Evolutionary conservation across 2,888 invertebrate species (phyloP), one percentile per base, ranked within the genome.

Genomic region (Suillia variegata): DNA sequence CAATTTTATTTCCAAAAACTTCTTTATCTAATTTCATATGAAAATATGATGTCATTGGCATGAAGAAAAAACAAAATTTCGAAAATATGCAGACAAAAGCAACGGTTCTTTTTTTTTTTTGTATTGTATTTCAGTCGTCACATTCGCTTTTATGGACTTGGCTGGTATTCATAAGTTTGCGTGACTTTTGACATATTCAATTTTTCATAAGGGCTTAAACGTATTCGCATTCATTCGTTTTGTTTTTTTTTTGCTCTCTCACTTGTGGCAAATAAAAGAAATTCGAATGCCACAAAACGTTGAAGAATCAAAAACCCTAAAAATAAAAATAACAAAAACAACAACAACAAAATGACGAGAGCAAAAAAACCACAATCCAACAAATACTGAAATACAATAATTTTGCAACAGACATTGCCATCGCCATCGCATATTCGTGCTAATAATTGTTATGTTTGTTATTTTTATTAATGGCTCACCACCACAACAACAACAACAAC

Each of bases 181-280:
- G 62, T 62, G 62, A 62, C 64, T 64, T 55, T 62, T 58, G 57
- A 56, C 55, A 49, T 51, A 61, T 48, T 54, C 34, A 53, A 50
- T 59, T 31, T 42, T 54, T 52, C 4, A 33, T 20, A 33, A 42
- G n/a, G n/a, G n/a, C n/a, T n/a, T n/a, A n/a, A n/a, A n/a, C n/a
- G n/a, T n/a, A n/a, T n/a, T n/a, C n/a, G n/a, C n/a, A n/a, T 26
- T 55, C 17, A 20, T 54, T 54, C n/a, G 2, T 22, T 47, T 54
- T 54, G 17, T 47, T 54, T 45, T 26, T 34, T n/a, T 38, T 13
- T 6, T n/a, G n/a, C n/a, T n/a, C n/a, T n/a, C n/a, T n/a, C n/a
- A n/a, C n/a, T n/a, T n/a, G n/a, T n/a, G n/a, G n/a, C 24, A 26
- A 54, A 54, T 45, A 54, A 54, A 26, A 48, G 17, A 22, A 17